Evolutionary conservation across 2,888 invertebrate species (phyloP).

Genomic region (Polyommatus icarus): DNA sequence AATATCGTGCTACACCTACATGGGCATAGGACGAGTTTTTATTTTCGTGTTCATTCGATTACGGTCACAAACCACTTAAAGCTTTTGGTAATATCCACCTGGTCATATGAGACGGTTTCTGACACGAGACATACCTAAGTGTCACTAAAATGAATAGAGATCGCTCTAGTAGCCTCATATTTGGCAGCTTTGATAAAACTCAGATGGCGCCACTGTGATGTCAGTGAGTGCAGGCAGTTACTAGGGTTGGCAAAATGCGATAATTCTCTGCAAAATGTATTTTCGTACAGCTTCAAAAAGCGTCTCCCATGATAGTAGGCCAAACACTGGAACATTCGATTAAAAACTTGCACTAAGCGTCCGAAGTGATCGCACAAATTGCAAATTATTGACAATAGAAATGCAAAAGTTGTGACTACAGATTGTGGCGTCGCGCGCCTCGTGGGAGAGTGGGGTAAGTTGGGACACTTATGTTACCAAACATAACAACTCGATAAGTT

Average conservation of each 20-base stretch:
- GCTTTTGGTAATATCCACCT: constrained; percentile 27
- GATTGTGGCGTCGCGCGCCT: constrained; percentile 58
- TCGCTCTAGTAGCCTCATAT: background rate
- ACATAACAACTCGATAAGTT: background rate
- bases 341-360: constrained; percentile 38
- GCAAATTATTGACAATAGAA: constrained; percentile 75
- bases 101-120: background rate
- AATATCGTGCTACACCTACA: background rate
- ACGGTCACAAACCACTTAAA: constrained; percentile 14
- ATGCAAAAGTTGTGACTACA: constrained; percentile 78
- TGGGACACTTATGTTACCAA: background rate
- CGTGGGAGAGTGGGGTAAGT: constrained; percentile 36
- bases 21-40: constrained; percentile 27
- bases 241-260: background rate
- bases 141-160: background rate
- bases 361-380: constrained; percentile 57
- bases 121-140: no score
- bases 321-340: constrained; percentile 17
- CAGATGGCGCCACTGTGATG: background rate
- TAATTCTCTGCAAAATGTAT: background rate
- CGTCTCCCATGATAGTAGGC: constrained; percentile 17
- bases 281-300: background rate
- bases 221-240: background rate
- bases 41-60: constrained; percentile 21
- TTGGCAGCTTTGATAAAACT: background rate